phyloP scores from a whole-genome alignment of 2,113 vertebrate species.

The Crypturellus undulatus region DNA sequence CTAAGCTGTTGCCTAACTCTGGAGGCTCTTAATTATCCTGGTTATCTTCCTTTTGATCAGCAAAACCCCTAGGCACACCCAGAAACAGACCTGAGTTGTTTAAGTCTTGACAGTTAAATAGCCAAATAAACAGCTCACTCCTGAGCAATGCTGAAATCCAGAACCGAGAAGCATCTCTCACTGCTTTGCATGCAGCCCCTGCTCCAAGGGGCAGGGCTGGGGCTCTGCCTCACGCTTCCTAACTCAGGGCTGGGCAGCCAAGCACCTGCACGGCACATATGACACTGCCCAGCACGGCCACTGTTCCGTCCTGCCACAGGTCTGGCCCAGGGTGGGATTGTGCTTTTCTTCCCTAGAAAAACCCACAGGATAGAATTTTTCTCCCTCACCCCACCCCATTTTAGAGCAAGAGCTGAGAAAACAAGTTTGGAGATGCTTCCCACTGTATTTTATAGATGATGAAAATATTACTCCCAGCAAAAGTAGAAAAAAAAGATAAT shows the following conservation, averaged over 20 bases:
- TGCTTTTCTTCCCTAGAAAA: neutral
- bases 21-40: neutral
- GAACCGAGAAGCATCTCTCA: neutral
- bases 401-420: neutral
- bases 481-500: neutral
- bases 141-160: neutral
- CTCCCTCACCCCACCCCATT: neutral
- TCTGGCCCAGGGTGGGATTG: neutral
- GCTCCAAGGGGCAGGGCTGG: neutral
- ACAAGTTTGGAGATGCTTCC: neutral
- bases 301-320: neutral
- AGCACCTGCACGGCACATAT: neutral
- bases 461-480: neutral
- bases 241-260: neutral
- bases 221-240: neutral
- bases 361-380: neutral
- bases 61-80: neutral
- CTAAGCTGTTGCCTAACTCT: slow-evolving; percentile 9
- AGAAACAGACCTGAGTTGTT: neutral
- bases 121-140: neutral
- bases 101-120: neutral
- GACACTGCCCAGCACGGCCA: neutral
- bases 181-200: neutral
- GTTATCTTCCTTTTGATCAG: slow-evolving; percentile 10
- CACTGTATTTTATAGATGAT: neutral